Conservation (phyloP, 2,113 vertebrate genomes). For the Tragelaphus strepsiceros region DNA sequence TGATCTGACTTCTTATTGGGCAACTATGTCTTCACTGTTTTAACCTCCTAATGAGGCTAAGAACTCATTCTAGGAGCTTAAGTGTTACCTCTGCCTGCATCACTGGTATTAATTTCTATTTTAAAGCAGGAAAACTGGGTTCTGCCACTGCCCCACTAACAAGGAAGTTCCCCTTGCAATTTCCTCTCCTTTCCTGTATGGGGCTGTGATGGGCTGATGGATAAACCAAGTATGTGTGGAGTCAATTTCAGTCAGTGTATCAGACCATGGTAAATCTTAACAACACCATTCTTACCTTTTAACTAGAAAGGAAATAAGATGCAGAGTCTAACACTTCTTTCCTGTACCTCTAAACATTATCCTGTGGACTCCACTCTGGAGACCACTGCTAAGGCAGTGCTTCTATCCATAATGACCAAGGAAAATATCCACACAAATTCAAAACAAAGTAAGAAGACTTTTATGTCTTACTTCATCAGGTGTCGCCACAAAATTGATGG, state of each 20-base stretch:
- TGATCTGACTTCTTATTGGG: background rate
- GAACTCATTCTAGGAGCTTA: background rate
- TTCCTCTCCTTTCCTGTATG: background rate
- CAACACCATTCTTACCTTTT: background rate
- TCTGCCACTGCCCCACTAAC: background rate
- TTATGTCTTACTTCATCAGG: conserved; percentile 91
- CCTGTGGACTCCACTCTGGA: background rate
- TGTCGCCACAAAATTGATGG: conserved; percentile 98
- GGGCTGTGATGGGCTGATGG: background rate
- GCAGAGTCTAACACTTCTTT: background rate
- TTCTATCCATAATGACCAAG: background rate
- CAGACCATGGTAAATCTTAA: background rate
- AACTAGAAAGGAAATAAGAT: background rate
- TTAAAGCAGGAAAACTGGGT: background rate
- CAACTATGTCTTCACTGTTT: background rate
- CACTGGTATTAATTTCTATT: background rate
- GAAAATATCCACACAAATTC: background rate
- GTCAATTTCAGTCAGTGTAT: background rate
- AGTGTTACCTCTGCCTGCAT: background rate
- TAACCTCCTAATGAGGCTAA: background rate
- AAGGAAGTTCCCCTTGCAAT: background rate
- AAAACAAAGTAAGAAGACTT: background rate
- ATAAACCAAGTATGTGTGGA: background rate
- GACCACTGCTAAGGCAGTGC: background rate
- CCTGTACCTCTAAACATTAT: background rate